Evolutionary conservation across 2,888 invertebrate species (phyloP).

Genomic region (Clunio marinus): DNA sequence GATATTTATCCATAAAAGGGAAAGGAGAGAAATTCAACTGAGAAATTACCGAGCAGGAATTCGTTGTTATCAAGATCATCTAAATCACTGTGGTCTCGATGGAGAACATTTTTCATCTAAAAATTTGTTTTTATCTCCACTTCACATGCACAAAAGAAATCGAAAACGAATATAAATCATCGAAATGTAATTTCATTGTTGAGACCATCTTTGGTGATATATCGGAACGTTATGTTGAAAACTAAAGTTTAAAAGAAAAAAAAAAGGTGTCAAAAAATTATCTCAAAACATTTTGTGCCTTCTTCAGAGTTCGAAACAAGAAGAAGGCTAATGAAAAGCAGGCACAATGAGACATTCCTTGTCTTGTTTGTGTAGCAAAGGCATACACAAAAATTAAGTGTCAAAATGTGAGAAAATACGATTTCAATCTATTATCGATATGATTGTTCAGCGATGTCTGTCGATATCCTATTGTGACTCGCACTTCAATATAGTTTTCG

Average conservation of each 20-base stretch:
- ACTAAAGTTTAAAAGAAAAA: no score
- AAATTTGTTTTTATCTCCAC: no score
- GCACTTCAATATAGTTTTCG: constrained; percentile 15
- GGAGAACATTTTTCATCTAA: background rate
- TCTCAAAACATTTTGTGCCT: constrained; percentile 15
- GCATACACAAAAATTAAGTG: constrained; percentile 33
- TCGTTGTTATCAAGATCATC: constrained; percentile 21
- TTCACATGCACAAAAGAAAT: constrained; percentile 12
- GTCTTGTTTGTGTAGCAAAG: constrained; percentile 5
- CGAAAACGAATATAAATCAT: constrained; percentile 6
- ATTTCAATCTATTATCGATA: constrained; percentile 37
- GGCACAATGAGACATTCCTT: constrained; percentile 15
- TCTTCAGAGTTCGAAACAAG: background rate
- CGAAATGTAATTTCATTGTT: constrained; percentile 4
- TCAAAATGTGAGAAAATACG: constrained; percentile 37
- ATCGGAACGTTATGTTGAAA: no score
- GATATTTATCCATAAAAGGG: no score
- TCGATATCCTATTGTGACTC: background rate
- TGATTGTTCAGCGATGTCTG: background rate
- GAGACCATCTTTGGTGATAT: background rate
- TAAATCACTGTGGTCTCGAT: constrained; percentile 16
- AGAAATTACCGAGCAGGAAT: background rate
- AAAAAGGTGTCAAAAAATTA: constrained; percentile 38
- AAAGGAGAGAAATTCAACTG: no score
- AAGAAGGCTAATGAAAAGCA: background rate